These are phyloP conservation scores for Penaeus chinensis DNA, from an alignment of 1,140 invertebrate genomes.

Conservation along the genomic window DNA sequence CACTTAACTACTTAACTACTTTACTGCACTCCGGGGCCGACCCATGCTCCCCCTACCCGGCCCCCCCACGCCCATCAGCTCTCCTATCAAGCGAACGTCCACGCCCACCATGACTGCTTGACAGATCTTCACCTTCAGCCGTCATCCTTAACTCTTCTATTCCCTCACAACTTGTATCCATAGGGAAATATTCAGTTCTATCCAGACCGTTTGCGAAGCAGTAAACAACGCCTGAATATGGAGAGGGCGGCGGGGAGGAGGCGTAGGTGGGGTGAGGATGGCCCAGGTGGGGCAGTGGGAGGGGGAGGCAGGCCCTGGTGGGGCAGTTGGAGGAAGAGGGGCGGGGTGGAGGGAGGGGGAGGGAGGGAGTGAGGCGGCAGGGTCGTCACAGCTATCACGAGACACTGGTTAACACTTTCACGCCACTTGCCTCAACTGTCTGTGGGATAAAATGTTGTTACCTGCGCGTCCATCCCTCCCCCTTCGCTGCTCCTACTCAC, in stretches of 20 bases:
- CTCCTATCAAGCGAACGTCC: too few relatives aligned
- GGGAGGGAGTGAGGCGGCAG: not conserved
- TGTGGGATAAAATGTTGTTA: slow-evolving; percentile 33
- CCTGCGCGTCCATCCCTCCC: not conserved
- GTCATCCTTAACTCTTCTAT: not conserved
- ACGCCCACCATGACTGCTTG: too few relatives aligned
- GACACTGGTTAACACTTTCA: slow-evolving; percentile 49
- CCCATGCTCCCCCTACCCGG: too few relatives aligned
- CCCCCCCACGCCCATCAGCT: too few relatives aligned
- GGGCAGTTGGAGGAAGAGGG: not conserved
- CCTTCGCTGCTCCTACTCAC: not conserved
- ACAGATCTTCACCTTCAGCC: too few relatives aligned
- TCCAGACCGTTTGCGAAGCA: not conserved
- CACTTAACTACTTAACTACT: too few relatives aligned
- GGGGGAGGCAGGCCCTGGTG: not conserved
- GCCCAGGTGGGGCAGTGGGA: not conserved
- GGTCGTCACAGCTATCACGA: slow-evolving; percentile 44
- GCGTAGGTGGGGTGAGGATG: not conserved
- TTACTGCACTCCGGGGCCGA: too few relatives aligned
- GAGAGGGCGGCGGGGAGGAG: not conserved
- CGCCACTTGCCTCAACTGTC: slow-evolving; percentile 24
- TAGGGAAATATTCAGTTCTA: not conserved
- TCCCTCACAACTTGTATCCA: not conserved
- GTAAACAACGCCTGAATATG: not conserved
- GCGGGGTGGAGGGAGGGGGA: not conserved